phyloP scores from a whole-genome alignment of 2,888 invertebrate genomes.

The Dastarcus helophoroides region DNA sequence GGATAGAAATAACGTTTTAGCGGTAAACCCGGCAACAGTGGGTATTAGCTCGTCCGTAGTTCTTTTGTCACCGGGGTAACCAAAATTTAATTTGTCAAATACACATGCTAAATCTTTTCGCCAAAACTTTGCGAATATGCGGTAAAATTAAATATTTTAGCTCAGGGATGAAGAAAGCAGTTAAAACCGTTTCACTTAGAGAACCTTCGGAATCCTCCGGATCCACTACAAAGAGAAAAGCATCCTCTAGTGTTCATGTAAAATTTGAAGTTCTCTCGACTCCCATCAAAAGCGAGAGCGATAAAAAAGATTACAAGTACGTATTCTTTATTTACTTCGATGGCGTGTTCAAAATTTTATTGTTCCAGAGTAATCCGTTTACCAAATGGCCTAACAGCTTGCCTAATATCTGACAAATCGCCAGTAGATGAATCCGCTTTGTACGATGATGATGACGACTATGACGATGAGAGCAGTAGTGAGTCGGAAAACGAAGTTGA shows the following conservation, averaged over 20 bases:
- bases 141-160: no score
- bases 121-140: no score
- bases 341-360: neutral
- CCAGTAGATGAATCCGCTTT: conserved; percentile 12
- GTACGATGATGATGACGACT: conserved; percentile 7
- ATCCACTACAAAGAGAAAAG: no score
- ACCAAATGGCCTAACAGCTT: conserved; percentile 58
- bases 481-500: conserved; percentile 19
- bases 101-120: no score
- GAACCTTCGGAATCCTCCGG: no score
- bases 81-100: no score
- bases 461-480: conserved; percentile 15
- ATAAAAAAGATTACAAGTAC: conserved; percentile 69
- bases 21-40: no score
- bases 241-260: neutral
- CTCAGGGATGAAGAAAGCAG: no score
- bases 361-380: conserved; percentile 48
- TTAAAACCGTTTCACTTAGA: no score
- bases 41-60: no score
- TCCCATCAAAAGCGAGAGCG: conserved; percentile 63
- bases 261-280: conserved; percentile 28
- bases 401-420: conserved; percentile 53
- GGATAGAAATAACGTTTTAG: no score
- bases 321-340: conserved; percentile 8
- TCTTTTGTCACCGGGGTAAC: no score